Evolutionary conservation across 2,888 invertebrate species (phyloP).

Genomic region (Apodemia duryi): DNA sequence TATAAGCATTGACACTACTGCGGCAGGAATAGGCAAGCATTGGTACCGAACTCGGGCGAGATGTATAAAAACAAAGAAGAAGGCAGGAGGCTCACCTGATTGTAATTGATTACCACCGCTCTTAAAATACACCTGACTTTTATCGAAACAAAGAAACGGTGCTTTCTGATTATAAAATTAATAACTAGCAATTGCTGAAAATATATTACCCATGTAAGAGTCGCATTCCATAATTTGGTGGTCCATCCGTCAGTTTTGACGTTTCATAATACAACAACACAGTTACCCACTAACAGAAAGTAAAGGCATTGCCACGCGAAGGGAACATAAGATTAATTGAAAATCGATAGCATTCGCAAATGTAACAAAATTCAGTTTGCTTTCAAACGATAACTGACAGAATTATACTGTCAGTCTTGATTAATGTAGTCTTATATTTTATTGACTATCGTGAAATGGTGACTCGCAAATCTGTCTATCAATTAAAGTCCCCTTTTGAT

Average conservation of each 20-base stretch:
- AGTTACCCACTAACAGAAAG: slow-evolving; percentile 33
- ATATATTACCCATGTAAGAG: too few relatives aligned
- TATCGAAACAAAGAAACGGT: too few relatives aligned
- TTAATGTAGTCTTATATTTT: slow-evolving; percentile 66
- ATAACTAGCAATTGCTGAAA: too few relatives aligned
- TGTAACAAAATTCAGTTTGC: slow-evolving; percentile 69
- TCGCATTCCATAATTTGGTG: slow-evolving; percentile 1
- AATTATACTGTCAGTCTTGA: slow-evolving; percentile 67
- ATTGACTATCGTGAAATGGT: slow-evolving; percentile 51
- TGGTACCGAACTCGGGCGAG: too few relatives aligned
- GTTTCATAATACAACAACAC: slow-evolving; percentile 15
- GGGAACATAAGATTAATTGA: slow-evolving; percentile 74
- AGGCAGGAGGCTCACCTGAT: too few relatives aligned
- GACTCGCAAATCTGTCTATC: slow-evolving; percentile 44
- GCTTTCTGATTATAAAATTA: too few relatives aligned
- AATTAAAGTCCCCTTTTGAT: slow-evolving; percentile 29
- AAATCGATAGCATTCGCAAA: slow-evolving; percentile 70
- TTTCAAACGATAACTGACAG: slow-evolving; percentile 61
- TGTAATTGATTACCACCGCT: too few relatives aligned
- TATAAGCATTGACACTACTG: too few relatives aligned
- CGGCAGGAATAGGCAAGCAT: too few relatives aligned
- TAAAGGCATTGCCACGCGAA: slow-evolving; percentile 59
- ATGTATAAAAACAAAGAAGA: too few relatives aligned
- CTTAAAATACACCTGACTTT: too few relatives aligned
- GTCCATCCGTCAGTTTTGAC: slow-evolving; percentile 18